Percentiles rank a stretch among this genome's conserved stretches.
These are phyloP conservation scores for Drosophila diplacantha DNA, from an alignment of 2,888 invertebrate species.

Conservation along the genomic window DNA sequence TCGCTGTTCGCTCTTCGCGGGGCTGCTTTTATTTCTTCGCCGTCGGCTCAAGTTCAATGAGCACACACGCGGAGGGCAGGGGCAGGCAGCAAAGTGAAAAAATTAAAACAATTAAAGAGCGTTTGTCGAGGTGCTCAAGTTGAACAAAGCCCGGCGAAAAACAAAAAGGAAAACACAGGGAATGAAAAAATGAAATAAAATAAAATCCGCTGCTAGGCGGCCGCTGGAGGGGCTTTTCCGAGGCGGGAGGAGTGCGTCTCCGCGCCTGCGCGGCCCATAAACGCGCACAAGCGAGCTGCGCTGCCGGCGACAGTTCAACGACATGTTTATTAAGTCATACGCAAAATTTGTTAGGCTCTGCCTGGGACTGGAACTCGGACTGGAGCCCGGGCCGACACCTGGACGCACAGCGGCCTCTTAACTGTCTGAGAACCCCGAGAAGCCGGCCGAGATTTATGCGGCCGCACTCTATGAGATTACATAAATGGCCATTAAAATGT, in stretches of 20 bases:
- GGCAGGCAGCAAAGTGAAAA: conserved; percentile 26
- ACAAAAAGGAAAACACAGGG: conserved; percentile 6
- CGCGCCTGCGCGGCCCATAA: conserved; percentile 15
- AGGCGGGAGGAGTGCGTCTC: neutral
- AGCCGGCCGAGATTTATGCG: conserved; percentile 52
- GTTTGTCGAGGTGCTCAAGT: conserved; percentile 66
- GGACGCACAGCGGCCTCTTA: conserved; percentile 23
- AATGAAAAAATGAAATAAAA: neutral
- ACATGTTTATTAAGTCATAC: conserved; percentile 72
- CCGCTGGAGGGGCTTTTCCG: neutral
- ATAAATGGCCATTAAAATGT: conserved; percentile 67
- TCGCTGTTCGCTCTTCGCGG: conserved; percentile 30
- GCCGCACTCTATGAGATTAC: conserved; percentile 65
- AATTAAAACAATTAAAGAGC: conserved; percentile 61
- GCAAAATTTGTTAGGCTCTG: conserved; percentile 51
- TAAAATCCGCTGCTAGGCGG: conserved; percentile 9
- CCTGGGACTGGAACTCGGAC: conserved; percentile 23
- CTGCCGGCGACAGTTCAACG: conserved; percentile 68
- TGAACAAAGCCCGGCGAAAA: conserved; percentile 20
- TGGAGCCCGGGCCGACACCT: neutral
- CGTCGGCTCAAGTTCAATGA: conserved; percentile 73
- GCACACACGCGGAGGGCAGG: conserved; percentile 32
- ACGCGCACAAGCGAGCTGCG: conserved; percentile 11
- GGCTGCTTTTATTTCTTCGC: conserved; percentile 46
- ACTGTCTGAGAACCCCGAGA: conserved; percentile 43